These are phyloP conservation scores for Bubo scandiacus DNA, from an alignment of 2,113 vertebrate species.

Conservation along the genomic window DNA sequence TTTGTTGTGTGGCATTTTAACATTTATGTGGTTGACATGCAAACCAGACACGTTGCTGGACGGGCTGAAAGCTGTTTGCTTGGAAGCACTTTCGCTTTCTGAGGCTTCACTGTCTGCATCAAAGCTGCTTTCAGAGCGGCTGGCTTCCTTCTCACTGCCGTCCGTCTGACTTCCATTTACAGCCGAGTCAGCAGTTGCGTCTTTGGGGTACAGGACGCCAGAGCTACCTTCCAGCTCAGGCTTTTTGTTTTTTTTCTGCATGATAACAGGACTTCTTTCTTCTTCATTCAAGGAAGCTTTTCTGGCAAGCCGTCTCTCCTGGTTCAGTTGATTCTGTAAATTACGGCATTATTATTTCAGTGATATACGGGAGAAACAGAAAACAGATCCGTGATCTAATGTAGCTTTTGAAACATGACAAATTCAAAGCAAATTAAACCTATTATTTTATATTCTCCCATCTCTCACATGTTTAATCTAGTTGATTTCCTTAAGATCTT, in stretches of 20 bases:
- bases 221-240: conserved; percentile 13
- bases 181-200: neutral
- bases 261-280: conserved; percentile 47
- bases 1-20: neutral
- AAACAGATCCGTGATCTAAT: neutral
- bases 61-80: neutral
- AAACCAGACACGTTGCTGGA: neutral
- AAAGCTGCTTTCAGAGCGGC: conserved; percentile 86
- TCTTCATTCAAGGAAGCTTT: conserved; percentile 56
- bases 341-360: neutral
- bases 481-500: neutral
- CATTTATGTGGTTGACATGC: neutral
- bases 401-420: neutral
- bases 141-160: conserved; percentile 85
- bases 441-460: neutral
- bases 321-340: conserved; percentile 71
- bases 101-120: conserved; percentile 96
- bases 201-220: neutral
- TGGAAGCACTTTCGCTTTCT: conserved; percentile 81
- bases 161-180: conserved; percentile 84
- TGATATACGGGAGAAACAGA: neutral
- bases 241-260: conserved; percentile 55
- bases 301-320: conserved; percentile 75
- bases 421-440: neutral
- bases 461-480: neutral